phyloP scores from a whole-genome alignment of 2,797 vertebrate genomes.

The Echiichthys vipera region DNA sequence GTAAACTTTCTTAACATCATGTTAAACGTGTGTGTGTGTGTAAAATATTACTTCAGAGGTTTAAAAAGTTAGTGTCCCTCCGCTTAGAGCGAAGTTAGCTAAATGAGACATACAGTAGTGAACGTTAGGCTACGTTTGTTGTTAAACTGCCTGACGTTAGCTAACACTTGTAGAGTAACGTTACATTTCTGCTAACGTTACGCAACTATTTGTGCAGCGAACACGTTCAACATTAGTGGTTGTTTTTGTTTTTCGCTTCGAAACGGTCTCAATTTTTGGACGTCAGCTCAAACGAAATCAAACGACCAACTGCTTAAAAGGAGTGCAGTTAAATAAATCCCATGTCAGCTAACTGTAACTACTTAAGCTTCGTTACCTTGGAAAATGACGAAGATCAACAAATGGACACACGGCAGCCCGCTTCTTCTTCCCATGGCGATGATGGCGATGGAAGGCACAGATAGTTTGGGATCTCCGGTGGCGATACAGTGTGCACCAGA shows the following conservation, averaged over 20 bases:
- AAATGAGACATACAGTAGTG: neutral
- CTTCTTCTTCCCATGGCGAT: conserved; percentile 44
- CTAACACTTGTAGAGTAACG: neutral
- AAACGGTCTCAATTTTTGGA: neutral
- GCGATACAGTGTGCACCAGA: neutral
- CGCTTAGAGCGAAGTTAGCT: neutral
- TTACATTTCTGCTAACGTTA: neutral
- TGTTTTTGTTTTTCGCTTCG: neutral
- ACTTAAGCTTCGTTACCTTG: conserved; percentile 44
- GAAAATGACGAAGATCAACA: conserved; percentile 43
- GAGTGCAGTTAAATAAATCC: too few species aligned
- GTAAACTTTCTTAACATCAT: neutral
- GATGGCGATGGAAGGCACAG: neutral
- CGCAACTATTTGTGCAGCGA: neutral
- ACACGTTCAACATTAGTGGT: neutral
- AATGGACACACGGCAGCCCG: neutral
- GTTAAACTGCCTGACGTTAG: neutral
- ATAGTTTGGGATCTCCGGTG: neutral
- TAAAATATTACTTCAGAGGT: neutral
- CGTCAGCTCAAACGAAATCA: too few species aligned
- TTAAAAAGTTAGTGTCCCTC: neutral
- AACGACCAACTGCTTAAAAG: neutral
- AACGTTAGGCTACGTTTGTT: neutral
- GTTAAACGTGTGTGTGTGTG: neutral
- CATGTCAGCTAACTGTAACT: neutral